Evolutionary conservation across 2,888 invertebrate genomes (phyloP), one percentile per base, ranked within the genome.

Genomic region (Galeruca laticollis): DNA sequence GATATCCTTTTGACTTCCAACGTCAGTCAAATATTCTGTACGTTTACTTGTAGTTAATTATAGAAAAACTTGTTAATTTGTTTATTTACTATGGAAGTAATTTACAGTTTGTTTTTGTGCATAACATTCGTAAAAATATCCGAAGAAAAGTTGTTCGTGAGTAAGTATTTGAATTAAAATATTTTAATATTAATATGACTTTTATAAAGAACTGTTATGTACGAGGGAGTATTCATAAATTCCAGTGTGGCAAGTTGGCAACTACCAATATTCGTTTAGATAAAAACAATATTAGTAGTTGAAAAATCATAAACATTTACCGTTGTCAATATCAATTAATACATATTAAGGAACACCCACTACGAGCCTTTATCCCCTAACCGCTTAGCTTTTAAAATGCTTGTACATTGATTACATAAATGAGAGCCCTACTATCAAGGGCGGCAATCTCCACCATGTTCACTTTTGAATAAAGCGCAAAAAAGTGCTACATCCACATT

Each of bases 81-180:
- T 69, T 26, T 31, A 35, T 51, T 49, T 59, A 37, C 56, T 15
- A 59, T 70, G 51, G 62, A 20, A 67, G 59, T 37, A 15, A 20
- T 60, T 43, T 63, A 47, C 35, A 21, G 20, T 59, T 37, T 67
- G 59, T 47, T 67, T 67, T 26, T 70, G 43, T 63, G 49, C 18
- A 6, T 49, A 57, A 43, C 33, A 31, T 63, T 43, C 33, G 43
- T 70, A n/a, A 40, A 15, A 13, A 20, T 67, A 10, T 2, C 67
- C 8, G 65, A 59, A 13, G 70, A 43, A 43, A 63, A 61, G 49
- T 33, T 56, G 8, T 35, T 60, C 43, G 49, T 70, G 43, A 62
- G 70, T 70, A 67, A 70, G 70, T 70, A 47, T 10, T 15, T 9
- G 5, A 47, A 5, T 5, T 26, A 18, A 47, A 18, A 9, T 56